A percentile compares a stretch with the other conserved stretches of the same genome.
Conservation (phyloP, 2,888 invertebrate species). For the Thereva nobilitata region DNA sequence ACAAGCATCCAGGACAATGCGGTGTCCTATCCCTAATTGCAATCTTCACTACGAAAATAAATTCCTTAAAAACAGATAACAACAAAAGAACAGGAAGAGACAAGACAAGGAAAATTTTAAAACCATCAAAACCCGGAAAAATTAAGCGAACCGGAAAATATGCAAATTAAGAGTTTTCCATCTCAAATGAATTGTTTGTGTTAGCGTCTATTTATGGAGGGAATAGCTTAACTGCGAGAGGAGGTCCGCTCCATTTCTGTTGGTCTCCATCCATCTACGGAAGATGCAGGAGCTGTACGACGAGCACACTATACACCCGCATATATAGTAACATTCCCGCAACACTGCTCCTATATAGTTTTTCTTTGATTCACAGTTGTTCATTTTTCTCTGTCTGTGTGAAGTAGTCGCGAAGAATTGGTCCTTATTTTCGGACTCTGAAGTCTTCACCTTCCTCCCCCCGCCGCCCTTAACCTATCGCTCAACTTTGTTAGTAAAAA, state of each 20-base stretch:
- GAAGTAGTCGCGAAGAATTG: no score
- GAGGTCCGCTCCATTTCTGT: constrained; percentile 12
- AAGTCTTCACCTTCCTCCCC: not conserved
- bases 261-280: constrained; percentile 16
- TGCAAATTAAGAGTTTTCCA: constrained; percentile 41
- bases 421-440: no score
- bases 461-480: not conserved
- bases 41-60: no score
- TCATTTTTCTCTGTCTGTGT: no score
- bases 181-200: constrained; percentile 42
- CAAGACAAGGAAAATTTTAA: constrained; percentile 5
- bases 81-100: constrained; percentile 3
- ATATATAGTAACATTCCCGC: no score
- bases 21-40: no score
- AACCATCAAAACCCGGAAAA: constrained; percentile 33
- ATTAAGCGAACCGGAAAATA: constrained; percentile 42
- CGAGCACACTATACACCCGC: not conserved
- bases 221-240: constrained; percentile 27
- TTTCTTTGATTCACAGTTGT: no score
- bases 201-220: constrained; percentile 8
- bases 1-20: no score
- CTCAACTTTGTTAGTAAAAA: not conserved
- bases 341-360: no score
- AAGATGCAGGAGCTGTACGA: constrained; percentile 18
- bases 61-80: no score